These are phyloP conservation scores for Odocoileus hemionus DNA, from an alignment of 2,113 vertebrate species.

Conservation along the genomic window DNA sequence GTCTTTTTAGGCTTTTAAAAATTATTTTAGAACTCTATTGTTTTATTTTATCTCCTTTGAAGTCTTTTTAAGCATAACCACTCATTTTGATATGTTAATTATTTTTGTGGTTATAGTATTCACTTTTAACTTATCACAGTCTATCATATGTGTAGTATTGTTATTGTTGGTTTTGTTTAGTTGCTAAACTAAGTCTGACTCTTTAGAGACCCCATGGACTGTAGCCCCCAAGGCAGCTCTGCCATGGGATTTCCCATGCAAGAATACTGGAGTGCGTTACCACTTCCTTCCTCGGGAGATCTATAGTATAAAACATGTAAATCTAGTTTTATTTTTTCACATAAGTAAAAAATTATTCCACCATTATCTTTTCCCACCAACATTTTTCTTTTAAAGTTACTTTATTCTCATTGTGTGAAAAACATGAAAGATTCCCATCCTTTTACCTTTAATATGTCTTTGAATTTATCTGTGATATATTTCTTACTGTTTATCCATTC, in stretches of 20 bases:
- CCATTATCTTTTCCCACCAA: background rate
- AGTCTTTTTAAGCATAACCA: background rate
- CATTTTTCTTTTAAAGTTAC: background rate
- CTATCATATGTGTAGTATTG: background rate
- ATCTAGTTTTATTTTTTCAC: background rate
- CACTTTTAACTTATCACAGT: background rate
- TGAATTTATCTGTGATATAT: background rate
- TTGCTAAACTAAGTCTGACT: background rate
- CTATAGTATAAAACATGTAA: background rate
- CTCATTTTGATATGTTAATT: background rate
- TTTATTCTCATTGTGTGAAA: background rate
- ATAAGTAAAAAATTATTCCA: background rate
- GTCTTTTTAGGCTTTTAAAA: background rate
- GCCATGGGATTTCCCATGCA: background rate
- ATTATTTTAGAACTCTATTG: background rate
- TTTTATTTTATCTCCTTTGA: background rate
- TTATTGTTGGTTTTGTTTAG: background rate
- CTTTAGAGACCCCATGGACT: background rate
- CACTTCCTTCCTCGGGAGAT: background rate
- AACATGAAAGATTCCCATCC: background rate
- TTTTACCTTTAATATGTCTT: background rate
- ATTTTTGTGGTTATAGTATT: background rate
- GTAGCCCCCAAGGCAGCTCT: background rate
- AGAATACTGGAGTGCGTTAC: background rate
- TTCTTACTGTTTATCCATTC: background rate